These are phyloP conservation scores for Donacobius atricapilla DNA, from an alignment of 2,113 vertebrate genomes.

Conservation along the genomic window DNA sequence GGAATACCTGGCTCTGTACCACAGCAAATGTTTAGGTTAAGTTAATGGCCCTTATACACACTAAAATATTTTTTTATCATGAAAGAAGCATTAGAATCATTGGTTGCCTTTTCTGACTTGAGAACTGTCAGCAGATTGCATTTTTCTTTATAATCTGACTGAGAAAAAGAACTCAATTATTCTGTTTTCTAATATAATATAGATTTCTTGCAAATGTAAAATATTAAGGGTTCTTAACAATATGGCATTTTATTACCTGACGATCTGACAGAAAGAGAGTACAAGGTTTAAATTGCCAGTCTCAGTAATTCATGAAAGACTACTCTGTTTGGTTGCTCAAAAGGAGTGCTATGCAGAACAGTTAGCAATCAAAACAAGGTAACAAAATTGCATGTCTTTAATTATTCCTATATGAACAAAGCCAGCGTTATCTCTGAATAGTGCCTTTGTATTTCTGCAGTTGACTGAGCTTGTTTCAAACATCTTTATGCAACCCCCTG, in stretches of 20 bases:
- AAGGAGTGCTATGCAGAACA: slow-evolving; percentile 22
- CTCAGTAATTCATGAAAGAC: slow-evolving; percentile 28
- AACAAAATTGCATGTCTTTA: slow-evolving; percentile 55
- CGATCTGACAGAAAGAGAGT: neutral
- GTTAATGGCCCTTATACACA: neutral
- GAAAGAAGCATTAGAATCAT: neutral
- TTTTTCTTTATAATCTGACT: neutral
- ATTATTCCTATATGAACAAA: slow-evolving; percentile 64
- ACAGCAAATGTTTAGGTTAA: slow-evolving; percentile 37
- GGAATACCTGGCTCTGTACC: slow-evolving; percentile 17
- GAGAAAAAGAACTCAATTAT: neutral
- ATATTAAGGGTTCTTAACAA: neutral
- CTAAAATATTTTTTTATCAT: neutral
- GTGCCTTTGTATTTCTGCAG: slow-evolving; percentile 60
- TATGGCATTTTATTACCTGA: slow-evolving; percentile 4
- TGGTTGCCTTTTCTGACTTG: neutral
- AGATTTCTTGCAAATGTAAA: neutral
- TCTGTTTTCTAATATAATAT: neutral
- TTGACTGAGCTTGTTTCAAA: slow-evolving; percentile 61
- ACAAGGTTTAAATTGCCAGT: neutral
- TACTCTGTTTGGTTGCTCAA: neutral
- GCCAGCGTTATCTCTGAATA: slow-evolving; percentile 18
- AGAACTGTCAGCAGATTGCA: neutral
- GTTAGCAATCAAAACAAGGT: slow-evolving; percentile 61
- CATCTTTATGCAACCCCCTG: slow-evolving; percentile 32